These are phyloP conservation scores for Cephalopterus ornatus DNA, from an alignment of 2,113 vertebrate species.

Conservation along the genomic window DNA sequence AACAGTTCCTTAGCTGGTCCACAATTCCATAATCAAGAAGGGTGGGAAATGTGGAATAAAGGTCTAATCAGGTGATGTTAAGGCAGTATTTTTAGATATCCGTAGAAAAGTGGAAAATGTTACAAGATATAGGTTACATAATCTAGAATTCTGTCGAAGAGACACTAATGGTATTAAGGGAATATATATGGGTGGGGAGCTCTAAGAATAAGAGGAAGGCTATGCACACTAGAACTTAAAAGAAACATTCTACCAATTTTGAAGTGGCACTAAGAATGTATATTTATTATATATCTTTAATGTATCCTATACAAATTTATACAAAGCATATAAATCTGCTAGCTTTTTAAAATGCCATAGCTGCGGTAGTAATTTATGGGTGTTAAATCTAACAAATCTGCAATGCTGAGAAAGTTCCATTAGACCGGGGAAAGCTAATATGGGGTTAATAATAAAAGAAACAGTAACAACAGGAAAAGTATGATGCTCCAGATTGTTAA, in stretches of 20 bases:
- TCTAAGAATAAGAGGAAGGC: neutral
- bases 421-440: neutral
- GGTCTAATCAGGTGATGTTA: neutral
- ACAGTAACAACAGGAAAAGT: neutral
- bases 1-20: neutral
- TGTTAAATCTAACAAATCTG: neutral
- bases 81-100: neutral
- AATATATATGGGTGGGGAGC: neutral
- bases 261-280: neutral
- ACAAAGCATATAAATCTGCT: neutral
- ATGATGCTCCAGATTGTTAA: neutral
- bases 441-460: neutral
- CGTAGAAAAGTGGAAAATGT: neutral
- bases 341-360: neutral
- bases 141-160: neutral
- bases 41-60: neutral
- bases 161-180: neutral
- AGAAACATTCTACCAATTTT: neutral
- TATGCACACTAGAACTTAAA: neutral
- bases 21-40: neutral
- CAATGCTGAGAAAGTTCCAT: neutral
- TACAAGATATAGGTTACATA: neutral
- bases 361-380: neutral
- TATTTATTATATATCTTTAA: neutral
- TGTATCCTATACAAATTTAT: neutral